These are phyloP conservation scores for Podarcis raffonei DNA, from an alignment of 2,113 vertebrate genomes.

Conservation along the genomic window DNA sequence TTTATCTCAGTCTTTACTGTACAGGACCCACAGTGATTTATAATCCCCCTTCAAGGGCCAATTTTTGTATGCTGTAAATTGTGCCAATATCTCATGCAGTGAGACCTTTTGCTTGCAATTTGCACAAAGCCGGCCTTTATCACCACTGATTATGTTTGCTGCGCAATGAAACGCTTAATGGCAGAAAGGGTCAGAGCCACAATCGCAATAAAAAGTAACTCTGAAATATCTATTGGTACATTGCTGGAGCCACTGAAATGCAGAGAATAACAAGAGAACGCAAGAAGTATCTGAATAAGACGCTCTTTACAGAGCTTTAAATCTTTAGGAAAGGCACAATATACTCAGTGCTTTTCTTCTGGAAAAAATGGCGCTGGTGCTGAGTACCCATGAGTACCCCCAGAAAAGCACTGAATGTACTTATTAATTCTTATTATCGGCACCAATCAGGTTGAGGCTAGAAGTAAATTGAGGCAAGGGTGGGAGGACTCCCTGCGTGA, in stretches of 20 bases:
- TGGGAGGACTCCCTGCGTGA: too few species aligned
- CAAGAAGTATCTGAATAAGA: background rate
- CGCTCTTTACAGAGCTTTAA: background rate
- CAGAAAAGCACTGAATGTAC: too few species aligned
- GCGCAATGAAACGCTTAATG: background rate
- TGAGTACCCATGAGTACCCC: too few species aligned
- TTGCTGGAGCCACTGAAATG: slow-evolving; percentile 37
- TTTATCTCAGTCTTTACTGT: slow-evolving; percentile 49
- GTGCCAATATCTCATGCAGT: slow-evolving; percentile 28
- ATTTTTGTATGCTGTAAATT: slow-evolving; percentile 45
- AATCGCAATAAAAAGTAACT: slow-evolving; percentile 9
- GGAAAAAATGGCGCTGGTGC: too few species aligned
- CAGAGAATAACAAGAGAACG: slow-evolving; percentile 1
- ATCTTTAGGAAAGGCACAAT: background rate
- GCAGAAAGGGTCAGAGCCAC: slow-evolving; percentile 22
- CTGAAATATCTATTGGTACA: slow-evolving; percentile 11
- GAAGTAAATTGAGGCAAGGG: too few species aligned
- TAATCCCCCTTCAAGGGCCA: slow-evolving; percentile 5
- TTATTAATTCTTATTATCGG: too few species aligned
- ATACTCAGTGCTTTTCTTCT: too few species aligned
- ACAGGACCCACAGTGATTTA: slow-evolving; percentile 48
- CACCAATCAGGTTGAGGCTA: too few species aligned
- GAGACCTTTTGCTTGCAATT: background rate
- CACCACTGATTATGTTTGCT: background rate
- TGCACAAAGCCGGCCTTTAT: slow-evolving; percentile 25